A percentile compares a stretch with the other conserved stretches of the same genome.
Evolutionary conservation across 2,113 vertebrate species (phyloP).

Genomic region (Muntiacus muntjak): DNA sequence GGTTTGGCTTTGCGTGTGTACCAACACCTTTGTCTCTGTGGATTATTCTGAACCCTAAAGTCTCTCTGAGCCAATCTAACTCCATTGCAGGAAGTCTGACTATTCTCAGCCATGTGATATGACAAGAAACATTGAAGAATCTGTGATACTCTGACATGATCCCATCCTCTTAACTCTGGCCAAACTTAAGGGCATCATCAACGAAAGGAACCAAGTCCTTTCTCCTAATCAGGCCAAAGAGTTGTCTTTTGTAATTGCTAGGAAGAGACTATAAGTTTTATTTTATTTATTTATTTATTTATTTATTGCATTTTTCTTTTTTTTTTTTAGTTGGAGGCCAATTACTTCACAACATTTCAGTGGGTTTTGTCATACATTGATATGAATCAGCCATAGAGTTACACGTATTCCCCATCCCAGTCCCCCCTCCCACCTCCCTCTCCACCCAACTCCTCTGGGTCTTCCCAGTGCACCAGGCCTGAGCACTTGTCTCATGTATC

Average conservation of each 20-base stretch:
- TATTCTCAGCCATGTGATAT: not conserved
- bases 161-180: not conserved
- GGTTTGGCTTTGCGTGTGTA: not conserved
- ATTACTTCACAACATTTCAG: too few species aligned
- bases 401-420: too few species aligned
- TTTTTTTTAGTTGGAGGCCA: too few species aligned
- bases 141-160: not conserved
- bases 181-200: not conserved
- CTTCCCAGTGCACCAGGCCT: too few species aligned
- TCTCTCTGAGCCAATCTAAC: not conserved
- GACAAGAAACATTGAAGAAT: not conserved
- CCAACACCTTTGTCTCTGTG: not conserved
- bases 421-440: too few species aligned
- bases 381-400: too few species aligned
- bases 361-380: too few species aligned
- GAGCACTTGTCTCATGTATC: too few species aligned
- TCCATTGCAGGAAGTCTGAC: not conserved
- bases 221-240: not conserved
- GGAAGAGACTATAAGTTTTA: not conserved
- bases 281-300: too few species aligned
- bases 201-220: not conserved
- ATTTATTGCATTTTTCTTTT: too few species aligned
- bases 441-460: too few species aligned
- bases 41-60: not conserved
- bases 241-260: not conserved